phyloP scores from a whole-genome alignment of 35 echinoderm and acorn worm genomes.

The Ptychodera flava region DNA sequence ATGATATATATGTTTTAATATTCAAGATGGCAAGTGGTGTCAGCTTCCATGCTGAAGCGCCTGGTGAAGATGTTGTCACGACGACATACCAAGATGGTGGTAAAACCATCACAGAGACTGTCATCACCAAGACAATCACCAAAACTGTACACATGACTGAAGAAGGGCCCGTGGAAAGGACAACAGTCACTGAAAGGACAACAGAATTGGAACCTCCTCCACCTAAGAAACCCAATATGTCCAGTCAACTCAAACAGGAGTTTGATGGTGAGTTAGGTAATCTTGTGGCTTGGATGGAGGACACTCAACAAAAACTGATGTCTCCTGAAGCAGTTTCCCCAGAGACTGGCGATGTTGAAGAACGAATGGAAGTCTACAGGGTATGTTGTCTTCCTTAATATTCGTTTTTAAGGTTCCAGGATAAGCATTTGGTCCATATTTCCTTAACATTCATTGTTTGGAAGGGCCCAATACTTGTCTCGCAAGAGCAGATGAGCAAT shows the following conservation, averaged over 20 bases:
- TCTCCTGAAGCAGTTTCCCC: slow-evolving; percentile 56
- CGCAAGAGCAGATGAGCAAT: too few species aligned
- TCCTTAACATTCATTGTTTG: too few species aligned
- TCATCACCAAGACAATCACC: slow-evolving; percentile 56
- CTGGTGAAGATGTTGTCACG: too few species aligned
- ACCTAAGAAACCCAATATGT: slow-evolving; percentile 56
- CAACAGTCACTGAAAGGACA: neutral
- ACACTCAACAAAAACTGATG: slow-evolving; percentile 64
- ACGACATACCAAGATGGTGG: slow-evolving; percentile 35
- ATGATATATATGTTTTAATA: too few species aligned
- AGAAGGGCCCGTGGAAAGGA: slow-evolving; percentile 4
- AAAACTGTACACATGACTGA: slow-evolving; percentile 56
- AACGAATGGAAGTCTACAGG: slow-evolving; percentile 69
- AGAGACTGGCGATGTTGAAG: slow-evolving; percentile 60
- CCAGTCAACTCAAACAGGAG: slow-evolving; percentile 58
- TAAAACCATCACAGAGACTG: slow-evolving; percentile 44
- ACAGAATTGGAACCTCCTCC: neutral
- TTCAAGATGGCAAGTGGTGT: too few species aligned
- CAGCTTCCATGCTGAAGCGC: too few species aligned
- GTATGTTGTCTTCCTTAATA: slow-evolving; percentile 29
- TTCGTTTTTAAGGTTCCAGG: too few species aligned
- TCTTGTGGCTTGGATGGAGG: slow-evolving; percentile 85
- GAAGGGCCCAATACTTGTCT: too few species aligned
- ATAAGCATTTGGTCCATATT: too few species aligned
- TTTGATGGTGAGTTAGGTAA: slow-evolving; percentile 95